phyloP scores from a whole-genome alignment of 2,888 invertebrate species.

The Ochropleura plecta region DNA sequence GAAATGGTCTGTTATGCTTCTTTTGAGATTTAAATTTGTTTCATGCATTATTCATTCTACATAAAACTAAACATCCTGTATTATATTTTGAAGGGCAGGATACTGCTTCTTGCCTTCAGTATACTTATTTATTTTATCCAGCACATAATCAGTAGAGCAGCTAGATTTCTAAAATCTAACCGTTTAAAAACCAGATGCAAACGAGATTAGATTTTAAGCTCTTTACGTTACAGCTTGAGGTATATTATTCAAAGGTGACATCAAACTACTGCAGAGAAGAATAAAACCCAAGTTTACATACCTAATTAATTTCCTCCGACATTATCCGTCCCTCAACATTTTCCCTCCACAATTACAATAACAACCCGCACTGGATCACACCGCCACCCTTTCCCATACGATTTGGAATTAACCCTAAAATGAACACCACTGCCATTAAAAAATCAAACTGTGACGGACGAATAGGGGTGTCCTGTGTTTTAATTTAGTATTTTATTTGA shows the following conservation, averaged over 20 bases:
- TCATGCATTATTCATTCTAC: slow-evolving; percentile 82
- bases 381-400: slow-evolving; percentile 71
- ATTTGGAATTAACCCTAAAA: slow-evolving; percentile 74
- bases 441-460: slow-evolving; percentile 74
- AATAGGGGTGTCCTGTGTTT: slow-evolving; percentile 86
- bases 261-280: neutral
- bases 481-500: slow-evolving; percentile 81
- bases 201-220: neutral
- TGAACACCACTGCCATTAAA: slow-evolving; percentile 72
- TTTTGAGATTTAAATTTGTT: slow-evolving; percentile 81
- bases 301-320: slow-evolving; percentile 1
- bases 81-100: slow-evolving; percentile 50
- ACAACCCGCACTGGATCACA: slow-evolving; percentile 72
- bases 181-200: neutral
- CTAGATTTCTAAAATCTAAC: neutral
- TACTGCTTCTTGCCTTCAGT: neutral
- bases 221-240: neutral
- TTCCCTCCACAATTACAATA: slow-evolving; percentile 58
- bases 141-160: neutral
- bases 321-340: slow-evolving; percentile 49
- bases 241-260: neutral
- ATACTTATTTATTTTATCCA: slow-evolving; percentile 10
- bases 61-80: slow-evolving; percentile 43
- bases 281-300: neutral
- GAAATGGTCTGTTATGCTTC: slow-evolving; percentile 86